Conservation (phyloP, 2,797 vertebrate genomes). For the Propithecus perrieri region DNA sequence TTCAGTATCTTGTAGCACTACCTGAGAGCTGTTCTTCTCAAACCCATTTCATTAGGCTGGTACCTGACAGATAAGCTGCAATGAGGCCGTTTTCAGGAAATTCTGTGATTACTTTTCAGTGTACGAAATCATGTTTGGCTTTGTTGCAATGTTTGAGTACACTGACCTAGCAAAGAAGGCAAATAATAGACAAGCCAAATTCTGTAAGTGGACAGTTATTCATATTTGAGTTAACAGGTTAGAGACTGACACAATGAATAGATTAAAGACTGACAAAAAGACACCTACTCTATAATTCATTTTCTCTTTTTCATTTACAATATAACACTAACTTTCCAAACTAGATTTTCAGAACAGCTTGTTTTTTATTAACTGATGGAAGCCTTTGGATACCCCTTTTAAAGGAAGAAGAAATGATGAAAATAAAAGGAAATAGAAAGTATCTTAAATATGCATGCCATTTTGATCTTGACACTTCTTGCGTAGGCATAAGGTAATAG, state of each 20-base stretch:
- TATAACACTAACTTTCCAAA: background rate
- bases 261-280: background rate
- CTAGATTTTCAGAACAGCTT: background rate
- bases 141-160: constrained; percentile 42
- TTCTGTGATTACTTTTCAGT: constrained; percentile 51
- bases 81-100: background rate
- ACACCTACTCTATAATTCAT: background rate
- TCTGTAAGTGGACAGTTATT: constrained; percentile 19
- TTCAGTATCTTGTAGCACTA: background rate
- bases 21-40: background rate
- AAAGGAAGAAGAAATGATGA: background rate
- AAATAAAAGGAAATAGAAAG: constrained; percentile 42
- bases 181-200: constrained; percentile 33
- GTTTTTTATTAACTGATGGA: background rate
- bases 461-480: background rate
- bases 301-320: constrained; percentile 17
- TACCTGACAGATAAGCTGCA: constrained; percentile 25
- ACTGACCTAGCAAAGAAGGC: background rate
- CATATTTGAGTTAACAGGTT: constrained; percentile 26
- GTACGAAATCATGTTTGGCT: background rate
- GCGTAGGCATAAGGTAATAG: background rate
- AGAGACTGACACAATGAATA: constrained; percentile 9
- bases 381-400: background rate
- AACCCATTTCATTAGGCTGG: background rate
- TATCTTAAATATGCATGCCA: background rate